phyloP scores from a whole-genome alignment of 2,113 vertebrate genomes.

The Noctilio leporinus region DNA sequence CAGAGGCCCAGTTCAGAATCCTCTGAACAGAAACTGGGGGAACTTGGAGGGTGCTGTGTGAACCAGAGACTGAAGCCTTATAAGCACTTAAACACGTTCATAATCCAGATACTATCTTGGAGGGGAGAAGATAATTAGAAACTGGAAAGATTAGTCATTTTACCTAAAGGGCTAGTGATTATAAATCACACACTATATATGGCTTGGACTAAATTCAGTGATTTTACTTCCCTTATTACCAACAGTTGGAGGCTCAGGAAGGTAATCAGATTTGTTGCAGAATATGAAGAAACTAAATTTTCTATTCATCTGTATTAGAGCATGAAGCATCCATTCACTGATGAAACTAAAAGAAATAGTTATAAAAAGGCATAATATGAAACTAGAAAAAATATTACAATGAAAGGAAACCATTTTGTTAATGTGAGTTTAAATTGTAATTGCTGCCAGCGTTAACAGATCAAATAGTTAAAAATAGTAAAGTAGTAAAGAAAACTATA shows the following conservation, averaged over 20 bases:
- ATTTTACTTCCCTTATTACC: not conserved
- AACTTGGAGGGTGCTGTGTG: not conserved
- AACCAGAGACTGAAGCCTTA: not conserved
- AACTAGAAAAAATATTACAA: not conserved
- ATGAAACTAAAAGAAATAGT: not conserved
- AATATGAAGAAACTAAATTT: not conserved
- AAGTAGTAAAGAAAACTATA: not conserved
- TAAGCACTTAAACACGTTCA: not conserved
- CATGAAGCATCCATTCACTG: not conserved
- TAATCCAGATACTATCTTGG: not conserved
- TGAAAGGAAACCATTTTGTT: not conserved
- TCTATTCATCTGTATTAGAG: not conserved
- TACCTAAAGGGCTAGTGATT: not conserved
- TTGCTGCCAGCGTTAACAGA: not conserved
- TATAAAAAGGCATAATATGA: not conserved
- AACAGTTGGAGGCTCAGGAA: not conserved
- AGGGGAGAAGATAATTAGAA: not conserved
- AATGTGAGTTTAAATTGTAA: not conserved
- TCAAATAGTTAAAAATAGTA: not conserved
- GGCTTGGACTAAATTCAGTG: not conserved
- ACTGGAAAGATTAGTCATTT: not conserved
- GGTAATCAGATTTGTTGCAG: not conserved
- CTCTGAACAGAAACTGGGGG: not conserved
- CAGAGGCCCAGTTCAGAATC: not conserved
- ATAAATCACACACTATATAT: accelerated